Evolutionary conservation across 2,888 invertebrate genomes (phyloP).

Genomic region (Chymomyza caudatula): DNA sequence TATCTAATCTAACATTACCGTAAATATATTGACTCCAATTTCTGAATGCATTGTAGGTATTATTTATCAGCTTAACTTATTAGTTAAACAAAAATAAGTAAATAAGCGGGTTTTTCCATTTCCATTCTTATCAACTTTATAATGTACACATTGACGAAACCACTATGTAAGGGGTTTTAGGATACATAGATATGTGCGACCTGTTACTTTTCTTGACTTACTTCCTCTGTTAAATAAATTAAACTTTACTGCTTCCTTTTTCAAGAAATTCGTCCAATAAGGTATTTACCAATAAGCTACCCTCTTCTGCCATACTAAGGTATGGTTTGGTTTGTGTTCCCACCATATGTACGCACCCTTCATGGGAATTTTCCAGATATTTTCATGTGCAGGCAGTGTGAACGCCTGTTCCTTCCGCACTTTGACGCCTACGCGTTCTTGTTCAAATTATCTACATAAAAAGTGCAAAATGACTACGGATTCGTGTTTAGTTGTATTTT

Average conservation of each 20-base stretch:
- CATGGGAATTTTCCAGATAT: slow-evolving; percentile 68
- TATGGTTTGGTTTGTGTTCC: slow-evolving; percentile 42
- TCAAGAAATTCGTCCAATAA: slow-evolving; percentile 45
- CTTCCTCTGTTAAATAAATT: slow-evolving; percentile 43
- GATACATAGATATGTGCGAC: slow-evolving; percentile 47
- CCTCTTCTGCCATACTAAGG: neutral
- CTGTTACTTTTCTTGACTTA: slow-evolving; percentile 23
- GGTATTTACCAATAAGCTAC: slow-evolving; percentile 26
- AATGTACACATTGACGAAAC: neutral
- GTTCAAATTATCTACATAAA: slow-evolving; percentile 30
- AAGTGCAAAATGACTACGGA: slow-evolving; percentile 73
- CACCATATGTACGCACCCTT: slow-evolving; percentile 48
- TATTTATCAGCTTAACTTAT: no score
- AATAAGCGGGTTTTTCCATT: neutral
- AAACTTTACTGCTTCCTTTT: slow-evolving; percentile 41
- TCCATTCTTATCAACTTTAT: neutral
- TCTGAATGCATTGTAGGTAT: neutral
- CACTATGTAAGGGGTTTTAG: neutral
- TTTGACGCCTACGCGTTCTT: slow-evolving; percentile 49
- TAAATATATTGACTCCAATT: neutral
- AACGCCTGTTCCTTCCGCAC: slow-evolving; percentile 71
- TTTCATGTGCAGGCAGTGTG: slow-evolving; percentile 45
- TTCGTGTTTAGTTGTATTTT: slow-evolving; percentile 43
- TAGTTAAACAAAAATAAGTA: neutral
- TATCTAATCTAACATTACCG: neutral